Evolutionary conservation across 92 coral and sea anemone genomes (phyloP), one percentile per base, ranked within the genome.

Genomic region (Ricordea florida): DNA sequence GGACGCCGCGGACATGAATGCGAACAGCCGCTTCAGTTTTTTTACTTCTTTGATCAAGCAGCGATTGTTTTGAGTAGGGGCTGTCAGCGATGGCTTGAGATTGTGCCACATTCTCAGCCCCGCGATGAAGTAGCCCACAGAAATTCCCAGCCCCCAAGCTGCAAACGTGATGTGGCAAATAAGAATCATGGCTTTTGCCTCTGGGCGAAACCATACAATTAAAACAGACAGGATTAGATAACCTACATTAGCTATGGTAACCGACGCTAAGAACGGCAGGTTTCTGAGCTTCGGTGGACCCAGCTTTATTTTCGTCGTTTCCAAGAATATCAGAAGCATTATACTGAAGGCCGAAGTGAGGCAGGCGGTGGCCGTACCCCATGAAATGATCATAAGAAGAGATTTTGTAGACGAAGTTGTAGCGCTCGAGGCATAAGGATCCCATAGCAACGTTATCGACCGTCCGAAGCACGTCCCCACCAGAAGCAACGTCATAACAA

Each of bases 301-400:
- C 43, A 74, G 79, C 1, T 59, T 68, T 2, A 71, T 71, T 37
- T 78, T 74, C 2, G 97, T 89, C 14, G 91, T 89, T 45, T 84
- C 85, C 44, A 86, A 67, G 38, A 86, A 50, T 18, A 92, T 80
- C 21, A 89, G 35, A 13, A 92, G 81, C 68, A 92, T 50, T 2
- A 89, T 84, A 33, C 91, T 79, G 68, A 92, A 71, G 1, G 97
- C 87, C 1, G 97, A 86, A 10, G 97, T 92, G 28, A 85, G 72
- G 17, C 86, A 62, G 4, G 94, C 90, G 7, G 87, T 78, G 4
- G 88, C 94, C 10, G 81, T 46, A 3, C 97, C 97, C 45, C 30
- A 62, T 8, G 67, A 25, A 22, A 85, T 57, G 6, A 51, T 41
- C 52, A 62, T 70, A 32, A 37, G 27, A n/a, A 76, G 26, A 2